Conservation (phyloP, 2,888 invertebrate species). For the Drosophila mettleri region DNA sequence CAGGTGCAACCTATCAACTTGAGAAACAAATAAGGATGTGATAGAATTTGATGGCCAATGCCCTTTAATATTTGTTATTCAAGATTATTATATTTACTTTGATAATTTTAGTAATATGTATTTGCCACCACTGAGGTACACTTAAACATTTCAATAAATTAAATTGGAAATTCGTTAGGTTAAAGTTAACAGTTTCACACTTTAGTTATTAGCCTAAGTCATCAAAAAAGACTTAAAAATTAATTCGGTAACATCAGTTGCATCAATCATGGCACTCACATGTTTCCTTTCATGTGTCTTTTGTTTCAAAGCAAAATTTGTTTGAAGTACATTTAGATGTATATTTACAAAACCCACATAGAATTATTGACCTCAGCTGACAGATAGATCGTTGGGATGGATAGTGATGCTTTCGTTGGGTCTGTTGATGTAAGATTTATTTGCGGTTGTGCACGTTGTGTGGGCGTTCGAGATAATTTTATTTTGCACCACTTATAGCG, state of each 20-base stretch:
- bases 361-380: conserved; percentile 28
- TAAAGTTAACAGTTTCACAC: no score
- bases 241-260: neutral
- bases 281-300: neutral
- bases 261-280: neutral
- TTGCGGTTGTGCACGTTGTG: conserved; percentile 10
- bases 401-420: neutral
- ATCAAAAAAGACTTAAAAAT: no score
- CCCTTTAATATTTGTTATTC: neutral
- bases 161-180: no score
- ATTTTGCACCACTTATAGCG: conserved; percentile 50
- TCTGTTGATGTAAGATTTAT: conserved; percentile 39
- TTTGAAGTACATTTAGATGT: neutral
- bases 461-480: conserved; percentile 39
- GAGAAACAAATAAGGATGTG: no score
- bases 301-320: neutral
- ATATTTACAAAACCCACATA: neutral
- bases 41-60: no score
- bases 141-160: no score
- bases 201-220: no score
- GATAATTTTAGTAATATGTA: no score
- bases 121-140: no score
- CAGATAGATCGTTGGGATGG: conserved; percentile 30
- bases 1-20: no score
- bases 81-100: no score